phyloP scores from a whole-genome alignment of 2,113 vertebrate species.

The Mohoua ochrocephala region DNA sequence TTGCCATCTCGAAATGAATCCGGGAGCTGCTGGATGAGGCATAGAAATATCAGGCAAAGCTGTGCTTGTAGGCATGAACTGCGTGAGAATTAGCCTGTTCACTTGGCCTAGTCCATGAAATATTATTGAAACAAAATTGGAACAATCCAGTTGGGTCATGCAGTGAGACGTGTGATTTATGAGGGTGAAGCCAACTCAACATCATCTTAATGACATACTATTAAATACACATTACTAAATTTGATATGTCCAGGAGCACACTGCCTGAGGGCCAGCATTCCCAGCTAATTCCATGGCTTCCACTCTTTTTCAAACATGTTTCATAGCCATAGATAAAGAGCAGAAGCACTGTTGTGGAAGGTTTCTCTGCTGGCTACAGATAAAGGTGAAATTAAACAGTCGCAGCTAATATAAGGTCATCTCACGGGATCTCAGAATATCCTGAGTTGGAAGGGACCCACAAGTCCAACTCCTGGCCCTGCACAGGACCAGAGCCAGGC shows the following conservation, averaged over 20 bases:
- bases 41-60: background rate
- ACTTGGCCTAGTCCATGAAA: background rate
- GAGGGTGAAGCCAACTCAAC: background rate
- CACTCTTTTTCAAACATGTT: background rate
- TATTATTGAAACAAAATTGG: background rate
- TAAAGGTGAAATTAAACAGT: background rate
- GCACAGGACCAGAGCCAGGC: background rate
- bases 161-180: background rate
- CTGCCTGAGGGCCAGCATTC: background rate
- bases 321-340: background rate
- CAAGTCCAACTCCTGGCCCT: background rate
- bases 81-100: background rate
- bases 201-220: background rate
- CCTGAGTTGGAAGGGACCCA: background rate
- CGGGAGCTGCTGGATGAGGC: background rate
- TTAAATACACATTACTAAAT: constrained; percentile 4
- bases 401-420: background rate
- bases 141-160: background rate
- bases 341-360: background rate
- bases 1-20: background rate
- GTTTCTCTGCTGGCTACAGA: background rate
- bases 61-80: background rate
- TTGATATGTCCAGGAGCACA: background rate
- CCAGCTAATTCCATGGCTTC: background rate
- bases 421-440: background rate